Base-by-base conservation (phyloP, 1,140 invertebrate species). In the Lycorma delicatula region DNA sequence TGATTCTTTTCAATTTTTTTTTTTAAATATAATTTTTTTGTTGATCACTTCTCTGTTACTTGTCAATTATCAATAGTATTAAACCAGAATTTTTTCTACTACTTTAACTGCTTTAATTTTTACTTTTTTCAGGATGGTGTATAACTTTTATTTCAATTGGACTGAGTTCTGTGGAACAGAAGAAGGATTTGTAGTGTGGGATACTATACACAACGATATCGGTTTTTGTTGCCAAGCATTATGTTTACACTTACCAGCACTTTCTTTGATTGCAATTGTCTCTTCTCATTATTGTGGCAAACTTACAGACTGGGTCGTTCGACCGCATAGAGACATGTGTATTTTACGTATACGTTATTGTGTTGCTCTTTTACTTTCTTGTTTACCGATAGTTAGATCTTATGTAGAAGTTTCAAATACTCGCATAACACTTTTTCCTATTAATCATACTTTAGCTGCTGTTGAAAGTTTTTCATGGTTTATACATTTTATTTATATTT, bases 141-240 rank as follows among this genome's bases (percentile, higher is more conserved):
- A n/a, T n/a, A n/a, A n/a, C n/a, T 71, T 70, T 68, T 70, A 67
- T 34, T 87, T 84, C 84, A 79, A 81, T 62, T 89, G 85, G 86
- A 80, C 80, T 38, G 78, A 84, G 60, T 79, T 89, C 60, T 90
- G 87, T 71, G 84, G 83, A 7, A 75, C 79, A 20, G 46, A 36
- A 11, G 75, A 75, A 20, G 82, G 79, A 11, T 72, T 89, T 27
- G 73, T 76, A 52, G 75, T 83, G 1, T 83, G 85, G 75, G 80
- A 84, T 67, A 70, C 77, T 16, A 67, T 73, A n/a, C 78, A 76
- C 6, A 80, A 81, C 64, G 86, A 91, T 71, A 76, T 92, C 63
- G 81, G 86, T 61, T 72, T 82, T 44, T 93, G 91, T 70, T 92
- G 92, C 68, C 86, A 91, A 70, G 80, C 88, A 67, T 68, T 90